Evolutionary conservation across 2,888 invertebrate genomes (phyloP), one percentile per base, ranked within the genome.

Genomic region (Diarsia mendica): DNA sequence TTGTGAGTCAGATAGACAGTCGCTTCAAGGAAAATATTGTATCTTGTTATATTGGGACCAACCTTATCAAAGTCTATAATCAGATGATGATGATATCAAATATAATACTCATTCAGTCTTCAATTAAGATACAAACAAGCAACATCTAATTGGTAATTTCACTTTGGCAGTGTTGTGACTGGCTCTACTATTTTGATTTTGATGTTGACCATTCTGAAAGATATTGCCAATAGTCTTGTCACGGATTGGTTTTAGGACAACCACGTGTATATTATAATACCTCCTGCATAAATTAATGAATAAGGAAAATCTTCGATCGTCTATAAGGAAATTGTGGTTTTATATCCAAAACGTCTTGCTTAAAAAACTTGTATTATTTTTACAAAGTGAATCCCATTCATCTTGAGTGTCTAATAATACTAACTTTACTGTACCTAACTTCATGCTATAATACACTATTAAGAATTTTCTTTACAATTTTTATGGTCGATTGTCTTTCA

Each of bases 401-500:
- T 39, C 4, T 39, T 63, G 20, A 39, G 28, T 55, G 58, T 64
- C 64, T 67, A 70, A 68, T 63, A 46, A n/a, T n/a, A 11, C 2
- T 55, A 55, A 58, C 58, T 28, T 18, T 18, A 33, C 18, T 10
- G 18, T 33, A 18, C 33, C 15, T 28, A 28, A 18, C 28, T 55
- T 18, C 18, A 64, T 44, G n/a, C 23, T 69, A 67, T 23, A 58
- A 69, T 33, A 77, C n/a, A 68, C 18, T 61, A 60, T 71, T 67
- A 69, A 39, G 18, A 53, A 48, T 63, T 69, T 78, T 48, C 23
- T 69, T 44, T 60, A 44, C 6, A 61, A 5, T 46, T 58, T 77
- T 53, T 63, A 51, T 77, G 74, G 4, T 51, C 80, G 8, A 72
- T 77, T 77, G 71, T 76, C 79, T 69, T 33, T 80, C 10, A 63